A percentile compares a stretch with the other conserved stretches of the same genome.
Evolutionary conservation across 2,797 vertebrate genomes (phyloP).

Genomic region (Hippocampus kuda): DNA sequence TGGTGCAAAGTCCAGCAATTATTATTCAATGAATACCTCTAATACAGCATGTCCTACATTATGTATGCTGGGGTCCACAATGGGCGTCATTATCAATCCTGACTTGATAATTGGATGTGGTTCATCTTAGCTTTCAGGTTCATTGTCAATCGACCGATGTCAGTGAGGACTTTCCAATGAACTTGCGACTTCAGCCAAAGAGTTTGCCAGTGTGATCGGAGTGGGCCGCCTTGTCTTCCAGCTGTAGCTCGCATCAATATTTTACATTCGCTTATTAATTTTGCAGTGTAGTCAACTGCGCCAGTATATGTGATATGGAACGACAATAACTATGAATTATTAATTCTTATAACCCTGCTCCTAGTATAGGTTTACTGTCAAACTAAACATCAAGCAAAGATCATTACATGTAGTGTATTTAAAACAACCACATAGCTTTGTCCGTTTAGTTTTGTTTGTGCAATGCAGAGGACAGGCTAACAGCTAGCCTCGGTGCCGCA

Average conservation of each 20-base stretch:
- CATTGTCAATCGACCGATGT: conserved; percentile 7
- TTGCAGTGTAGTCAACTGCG: conserved; percentile 40
- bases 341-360: too few species aligned
- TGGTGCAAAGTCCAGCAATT: background rate
- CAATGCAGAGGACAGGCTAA: too few species aligned
- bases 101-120: conserved; percentile 10
- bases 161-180: background rate
- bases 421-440: too few species aligned
- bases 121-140: conserved; percentile 5
- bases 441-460: too few species aligned
- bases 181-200: background rate
- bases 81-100: conserved; percentile 1
- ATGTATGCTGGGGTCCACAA: background rate
- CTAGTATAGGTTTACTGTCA: too few species aligned
- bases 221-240: conserved; percentile 12
- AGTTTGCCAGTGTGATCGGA: background rate
- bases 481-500: too few species aligned
- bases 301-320: conserved; percentile 1
- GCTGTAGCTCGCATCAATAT: conserved; percentile 44
- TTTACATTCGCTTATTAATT: conserved; percentile 38
- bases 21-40: background rate
- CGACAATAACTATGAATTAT: background rate
- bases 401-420: too few species aligned
- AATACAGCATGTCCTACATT: background rate
- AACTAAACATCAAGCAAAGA: too few species aligned